Conservation (phyloP, 2,888 invertebrate genomes). For the Acleris sparsana region DNA sequence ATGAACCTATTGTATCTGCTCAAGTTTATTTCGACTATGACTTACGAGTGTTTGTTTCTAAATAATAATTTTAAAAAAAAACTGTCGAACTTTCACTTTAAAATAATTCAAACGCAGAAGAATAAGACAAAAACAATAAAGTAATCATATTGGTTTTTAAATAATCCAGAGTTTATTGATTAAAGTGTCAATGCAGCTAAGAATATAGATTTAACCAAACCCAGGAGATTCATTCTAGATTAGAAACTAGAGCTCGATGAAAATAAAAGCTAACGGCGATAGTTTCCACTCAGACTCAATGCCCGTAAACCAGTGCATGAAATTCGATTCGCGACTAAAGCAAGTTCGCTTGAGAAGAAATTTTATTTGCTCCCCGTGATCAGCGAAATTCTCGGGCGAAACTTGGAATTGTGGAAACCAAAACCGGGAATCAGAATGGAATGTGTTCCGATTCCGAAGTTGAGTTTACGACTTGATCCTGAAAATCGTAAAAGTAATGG, state of each 20-base stretch:
- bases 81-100: too few species aligned
- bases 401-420: constrained; percentile 44
- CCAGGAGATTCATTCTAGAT: neutral
- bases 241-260: constrained; percentile 3
- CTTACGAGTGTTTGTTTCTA: too few species aligned
- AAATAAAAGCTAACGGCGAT: constrained; percentile 13
- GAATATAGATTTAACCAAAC: neutral
- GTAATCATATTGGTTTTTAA: too few species aligned
- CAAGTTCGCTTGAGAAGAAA: constrained; percentile 44
- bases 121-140: too few species aligned
- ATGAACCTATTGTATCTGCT: too few species aligned
- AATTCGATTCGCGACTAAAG: constrained; percentile 49
- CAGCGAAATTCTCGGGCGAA: constrained; percentile 42
- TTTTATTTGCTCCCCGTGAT: constrained; percentile 47
- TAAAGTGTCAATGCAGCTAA: too few species aligned
- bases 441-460: constrained; percentile 40
- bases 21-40: too few species aligned
- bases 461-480: constrained; percentile 46
- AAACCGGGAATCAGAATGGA: constrained; percentile 44
- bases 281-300: constrained; percentile 35
- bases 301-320: constrained; percentile 49
- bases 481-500: constrained; percentile 45
- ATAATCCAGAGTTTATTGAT: too few species aligned
- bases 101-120: too few species aligned
- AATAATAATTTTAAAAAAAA: too few species aligned